These are phyloP conservation scores for Jaculus jaculus DNA, from an alignment of 2,113 vertebrate species.

Conservation along the genomic window DNA sequence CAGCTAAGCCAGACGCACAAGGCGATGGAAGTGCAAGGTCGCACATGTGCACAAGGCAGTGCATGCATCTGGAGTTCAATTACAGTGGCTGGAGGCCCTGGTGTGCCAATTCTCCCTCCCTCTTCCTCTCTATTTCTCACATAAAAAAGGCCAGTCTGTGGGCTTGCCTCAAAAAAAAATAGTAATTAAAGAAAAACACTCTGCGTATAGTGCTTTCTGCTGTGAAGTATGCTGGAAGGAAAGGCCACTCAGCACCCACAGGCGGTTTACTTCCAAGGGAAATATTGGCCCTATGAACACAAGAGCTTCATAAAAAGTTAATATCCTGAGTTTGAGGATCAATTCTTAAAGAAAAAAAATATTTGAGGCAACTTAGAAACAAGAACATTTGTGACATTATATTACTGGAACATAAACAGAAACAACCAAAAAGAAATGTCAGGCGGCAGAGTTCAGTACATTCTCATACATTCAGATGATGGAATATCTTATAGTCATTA, in stretches of 20 bases:
- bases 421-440: background rate
- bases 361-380: background rate
- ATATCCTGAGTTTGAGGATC: background rate
- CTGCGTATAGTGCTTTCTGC: background rate
- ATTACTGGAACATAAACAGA: background rate
- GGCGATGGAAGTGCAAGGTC: no score
- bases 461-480: background rate
- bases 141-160: no score
- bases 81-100: no score
- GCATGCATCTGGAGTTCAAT: no score
- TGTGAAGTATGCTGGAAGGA: background rate
- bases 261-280: background rate
- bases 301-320: slow-evolving; percentile 1
- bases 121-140: no score
- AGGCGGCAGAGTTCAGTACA: background rate
- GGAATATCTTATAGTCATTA: background rate
- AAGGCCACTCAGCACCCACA: no score
- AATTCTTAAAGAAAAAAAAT: background rate
- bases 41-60: no score
- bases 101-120: no score
- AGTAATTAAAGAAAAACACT: no score
- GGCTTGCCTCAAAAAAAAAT: no score
- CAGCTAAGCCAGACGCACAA: no score
- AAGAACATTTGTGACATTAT: slow-evolving; percentile 11
- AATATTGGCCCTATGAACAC: background rate